Evolutionary conservation across 2,797 vertebrate genomes (phyloP), one percentile per base, ranked within the genome.

Genomic region (Malacoraja senta): DNA sequence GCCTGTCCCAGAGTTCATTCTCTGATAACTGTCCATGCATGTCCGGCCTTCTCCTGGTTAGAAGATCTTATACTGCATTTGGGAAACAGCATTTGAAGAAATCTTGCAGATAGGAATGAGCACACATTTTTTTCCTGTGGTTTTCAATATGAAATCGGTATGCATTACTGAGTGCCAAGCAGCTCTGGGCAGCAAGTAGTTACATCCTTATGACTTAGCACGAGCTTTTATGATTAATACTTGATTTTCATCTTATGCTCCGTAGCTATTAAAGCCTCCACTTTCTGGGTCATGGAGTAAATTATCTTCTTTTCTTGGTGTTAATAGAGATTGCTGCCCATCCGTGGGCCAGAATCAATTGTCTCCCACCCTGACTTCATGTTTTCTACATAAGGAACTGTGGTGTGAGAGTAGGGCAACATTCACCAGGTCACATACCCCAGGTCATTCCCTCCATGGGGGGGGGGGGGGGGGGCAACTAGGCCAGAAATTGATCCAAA

Each of bases 311-410:
- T 53, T 92, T 76, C 74, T 76, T 76, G 90, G 71, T 26, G 2
- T 74, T 92, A 92, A 76, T 58, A 92, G 71, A 92, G 90, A 92
- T 29, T 92, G 24, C 71, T 92, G 90, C 90, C 71, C 90, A 76
- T 74, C 71, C 65, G 17, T 76, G 72, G 90, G 29, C 68, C 71
- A 58, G 71, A 4, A 58, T 76, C 90, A 92, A 92, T 92, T 92
- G 71, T 9, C 38, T 74, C 26, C 10, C 6, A 26, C 58, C 90
- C 71, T 74, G 24, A 92, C 72, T 76, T 92, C 90, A 76, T 92
- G 38, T 92, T 92, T 91, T 74, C 90, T 92, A 58, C 38, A 92
- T 76, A 71, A 92, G 71, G 71, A 92, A 8, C 29, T 53, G 68
- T 24, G 44, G 71, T n/a, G 72, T 26, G 4, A 17, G 26, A 91